These are phyloP conservation scores for Aptenodytes patagonicus DNA, from an alignment of 2,113 vertebrate species.

Conservation along the genomic window DNA sequence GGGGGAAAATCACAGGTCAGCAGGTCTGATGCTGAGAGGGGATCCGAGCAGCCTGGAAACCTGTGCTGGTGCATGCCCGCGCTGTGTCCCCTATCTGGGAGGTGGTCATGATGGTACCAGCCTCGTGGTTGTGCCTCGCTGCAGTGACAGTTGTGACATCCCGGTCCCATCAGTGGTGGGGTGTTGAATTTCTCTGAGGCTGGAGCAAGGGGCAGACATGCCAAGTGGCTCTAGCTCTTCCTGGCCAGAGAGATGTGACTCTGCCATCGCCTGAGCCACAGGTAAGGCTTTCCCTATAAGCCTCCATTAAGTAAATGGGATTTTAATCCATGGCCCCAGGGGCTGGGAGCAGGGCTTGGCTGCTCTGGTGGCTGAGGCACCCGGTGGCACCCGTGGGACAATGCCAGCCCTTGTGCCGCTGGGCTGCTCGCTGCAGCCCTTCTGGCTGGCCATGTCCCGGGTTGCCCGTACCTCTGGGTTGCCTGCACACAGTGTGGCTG, in stretches of 20 bases:
- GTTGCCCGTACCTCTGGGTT: neutral
- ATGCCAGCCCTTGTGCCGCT: neutral
- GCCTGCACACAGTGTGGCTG: rapidly evolving
- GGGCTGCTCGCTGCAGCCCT: neutral
- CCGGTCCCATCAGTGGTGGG: neutral
- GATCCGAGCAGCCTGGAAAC: neutral
- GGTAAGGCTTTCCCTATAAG: neutral
- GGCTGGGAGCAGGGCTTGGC: neutral
- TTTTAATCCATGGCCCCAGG: neutral
- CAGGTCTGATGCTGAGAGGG: neutral
- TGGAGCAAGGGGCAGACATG: neutral
- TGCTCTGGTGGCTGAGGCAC: neutral
- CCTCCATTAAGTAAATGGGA: neutral
- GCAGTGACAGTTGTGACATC: neutral
- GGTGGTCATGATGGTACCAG: neutral
- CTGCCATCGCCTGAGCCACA: neutral
- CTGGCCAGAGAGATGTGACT: neutral
- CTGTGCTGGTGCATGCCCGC: rapidly evolving
- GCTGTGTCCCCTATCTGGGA: neutral
- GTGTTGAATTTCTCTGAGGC: neutral
- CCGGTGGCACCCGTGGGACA: rapidly evolving
- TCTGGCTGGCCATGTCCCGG: neutral
- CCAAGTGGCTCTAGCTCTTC: neutral
- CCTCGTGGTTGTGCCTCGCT: neutral
- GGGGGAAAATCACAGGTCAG: neutral